These are phyloP conservation scores for Melanogrammus aeglefinus DNA, from an alignment of 2,797 vertebrate genomes.

Conservation along the genomic window DNA sequence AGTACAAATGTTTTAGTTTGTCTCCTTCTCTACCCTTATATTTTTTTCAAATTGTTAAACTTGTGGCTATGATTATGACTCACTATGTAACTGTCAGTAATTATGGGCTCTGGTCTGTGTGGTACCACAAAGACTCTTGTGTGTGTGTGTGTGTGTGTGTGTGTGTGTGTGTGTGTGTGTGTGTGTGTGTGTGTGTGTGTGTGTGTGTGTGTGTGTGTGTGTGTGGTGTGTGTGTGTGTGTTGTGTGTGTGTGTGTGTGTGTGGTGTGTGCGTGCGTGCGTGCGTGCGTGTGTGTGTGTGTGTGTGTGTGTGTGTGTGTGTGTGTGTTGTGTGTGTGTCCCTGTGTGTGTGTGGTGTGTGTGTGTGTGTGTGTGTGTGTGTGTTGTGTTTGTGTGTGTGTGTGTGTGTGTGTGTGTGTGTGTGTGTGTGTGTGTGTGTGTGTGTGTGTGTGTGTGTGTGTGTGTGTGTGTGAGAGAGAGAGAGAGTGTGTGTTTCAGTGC, in stretches of 20 bases:
- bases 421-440: neutral
- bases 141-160: neutral
- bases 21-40: conserved; percentile 31
- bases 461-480: neutral
- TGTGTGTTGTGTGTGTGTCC: neutral
- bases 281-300: conserved; percentile 1
- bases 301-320: conserved; percentile 7
- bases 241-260: conserved; percentile 19
- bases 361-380: neutral
- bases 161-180: conserved; percentile 18
- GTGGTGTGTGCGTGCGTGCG: neutral
- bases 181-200: neutral
- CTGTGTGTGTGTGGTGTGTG: neutral
- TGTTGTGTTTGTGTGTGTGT: too few species aligned
- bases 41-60: conserved; percentile 29
- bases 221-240: conserved; percentile 13
- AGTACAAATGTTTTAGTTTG: conserved; percentile 17
- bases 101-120: conserved; percentile 22
- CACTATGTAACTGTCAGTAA: conserved; percentile 25
- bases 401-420: neutral
- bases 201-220: neutral
- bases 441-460: conserved; percentile 21
- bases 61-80: conserved; percentile 37
- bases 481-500: neutral
- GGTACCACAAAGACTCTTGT: conserved; percentile 13